Evolutionary conservation across 2,113 vertebrate genomes (phyloP).

Genomic region (Pseudonaja textilis): DNA sequence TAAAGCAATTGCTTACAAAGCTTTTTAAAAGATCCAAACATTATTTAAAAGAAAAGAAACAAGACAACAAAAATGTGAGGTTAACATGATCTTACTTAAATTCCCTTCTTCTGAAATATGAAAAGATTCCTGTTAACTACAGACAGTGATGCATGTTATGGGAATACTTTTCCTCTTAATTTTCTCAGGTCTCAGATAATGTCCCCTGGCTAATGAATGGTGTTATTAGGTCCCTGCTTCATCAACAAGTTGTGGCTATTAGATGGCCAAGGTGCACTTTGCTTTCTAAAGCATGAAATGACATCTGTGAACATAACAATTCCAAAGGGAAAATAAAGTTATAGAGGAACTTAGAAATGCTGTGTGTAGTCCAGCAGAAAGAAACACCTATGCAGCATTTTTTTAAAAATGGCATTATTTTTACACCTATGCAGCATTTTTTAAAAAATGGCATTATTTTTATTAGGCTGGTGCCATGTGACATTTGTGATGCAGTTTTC

Average conservation of each 20-base stretch:
- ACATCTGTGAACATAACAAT: conserved; percentile 20
- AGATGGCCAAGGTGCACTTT: conserved; percentile 40
- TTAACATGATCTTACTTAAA: background rate
- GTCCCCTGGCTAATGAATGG: conserved; percentile 12
- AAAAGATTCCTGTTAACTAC: background rate
- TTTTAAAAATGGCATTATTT: conserved; percentile 52
- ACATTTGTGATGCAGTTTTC: conserved; percentile 50
- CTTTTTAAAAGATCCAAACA: background rate
- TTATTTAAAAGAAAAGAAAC: background rate
- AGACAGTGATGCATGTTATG: background rate
- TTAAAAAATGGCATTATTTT: conserved; percentile 55
- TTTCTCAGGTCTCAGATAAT: background rate
- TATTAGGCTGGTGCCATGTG: conserved; percentile 50
- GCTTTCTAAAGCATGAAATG: conserved; percentile 59
- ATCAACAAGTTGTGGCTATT: background rate
- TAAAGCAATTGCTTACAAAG: background rate
- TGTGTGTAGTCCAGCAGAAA: conserved; percentile 51
- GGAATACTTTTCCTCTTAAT: background rate
- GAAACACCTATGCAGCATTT: conserved; percentile 55
- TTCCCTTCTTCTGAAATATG: background rate
- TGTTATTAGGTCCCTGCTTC: background rate
- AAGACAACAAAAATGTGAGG: background rate
- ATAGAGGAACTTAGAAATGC: conserved; percentile 60
- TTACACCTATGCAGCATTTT: conserved; percentile 56
- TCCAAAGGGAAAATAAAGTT: conserved; percentile 48